Evolutionary conservation across 2,888 invertebrate genomes (phyloP), one percentile per base, ranked within the genome.

Genomic region (Pseudoips prasinana): DNA sequence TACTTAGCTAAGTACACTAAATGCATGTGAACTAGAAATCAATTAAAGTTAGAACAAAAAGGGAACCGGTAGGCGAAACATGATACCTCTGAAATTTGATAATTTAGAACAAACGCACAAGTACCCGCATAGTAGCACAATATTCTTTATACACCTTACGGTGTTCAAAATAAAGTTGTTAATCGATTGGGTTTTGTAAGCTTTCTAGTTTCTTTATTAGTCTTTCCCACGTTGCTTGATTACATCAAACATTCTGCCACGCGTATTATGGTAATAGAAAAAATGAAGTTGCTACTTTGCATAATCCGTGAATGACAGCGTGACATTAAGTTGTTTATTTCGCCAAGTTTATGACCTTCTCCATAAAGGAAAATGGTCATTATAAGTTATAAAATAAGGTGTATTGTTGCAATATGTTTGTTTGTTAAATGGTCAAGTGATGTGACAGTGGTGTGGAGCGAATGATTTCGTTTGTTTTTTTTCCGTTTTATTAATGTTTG

Each of bases 201-300:
- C 20, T 20, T 20, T 20, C 20, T 20, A 20, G 20, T 20, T 14
- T 14, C 36, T 46, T 31, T 77, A 70, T 75, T 73, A 74, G 70
- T 58, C 56, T 79, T 83, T 85, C 84, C 74, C 84, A 83, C 80
- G 79, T 74, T 66, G 66, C 64, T 74, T 75, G 69, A 66, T 73
- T 66, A 73, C 74, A 69, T 74, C 72, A 73, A 75, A 77, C 69
- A 71, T 71, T 71, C 67, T 65, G 65, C 73, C 59, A 64, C 64
- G 70, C 70, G 68, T 69, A 74, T 73, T 80, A 82, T 76, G 78
- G 67, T 77, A 78, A 80, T 82, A 77, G 75, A 73, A 76, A 80
- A 76, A 74, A 74, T 49, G 20, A 40, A 33, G 50, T 49, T 40
- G 24, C 69, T 72, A 71, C 82, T 86, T 84, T 82, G 82, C 83